Conservation (phyloP, 2,888 invertebrate species). For the Agrotis clavis region DNA sequence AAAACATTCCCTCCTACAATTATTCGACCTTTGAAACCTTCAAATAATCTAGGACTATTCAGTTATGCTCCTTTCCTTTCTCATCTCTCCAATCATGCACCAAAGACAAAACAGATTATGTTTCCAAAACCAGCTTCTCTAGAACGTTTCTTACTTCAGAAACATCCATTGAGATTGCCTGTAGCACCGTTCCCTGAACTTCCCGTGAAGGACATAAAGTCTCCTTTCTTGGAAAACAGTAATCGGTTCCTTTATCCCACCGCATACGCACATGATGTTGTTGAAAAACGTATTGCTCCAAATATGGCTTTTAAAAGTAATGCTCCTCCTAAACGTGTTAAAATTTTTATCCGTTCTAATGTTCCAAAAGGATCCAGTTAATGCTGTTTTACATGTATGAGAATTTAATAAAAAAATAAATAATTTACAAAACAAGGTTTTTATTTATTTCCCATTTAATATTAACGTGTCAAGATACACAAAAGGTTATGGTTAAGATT, state of each 20-base stretch:
- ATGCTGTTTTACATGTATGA: neutral
- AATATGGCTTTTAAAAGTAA: slow-evolving; percentile 61
- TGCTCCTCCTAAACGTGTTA: slow-evolving; percentile 39
- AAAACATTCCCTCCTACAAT: slow-evolving; percentile 3
- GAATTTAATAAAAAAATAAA: slow-evolving; percentile 4
- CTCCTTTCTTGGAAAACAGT: neutral
- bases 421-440: neutral
- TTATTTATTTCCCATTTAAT: slow-evolving; percentile 13
- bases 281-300: slow-evolving; percentile 70
- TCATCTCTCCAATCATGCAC: slow-evolving; percentile 2
- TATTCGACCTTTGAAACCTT: slow-evolving; percentile 2
- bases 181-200: slow-evolving; percentile 9
- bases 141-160: slow-evolving; percentile 16
- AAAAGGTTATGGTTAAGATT: no score
- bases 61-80: slow-evolving; percentile 26
- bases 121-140: slow-evolving; percentile 14
- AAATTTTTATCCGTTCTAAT: slow-evolving; percentile 52
- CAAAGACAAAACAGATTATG: slow-evolving; percentile 5
- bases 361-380: slow-evolving; percentile 28
- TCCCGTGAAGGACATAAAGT: neutral
- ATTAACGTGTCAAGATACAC: no score
- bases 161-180: slow-evolving; percentile 16
- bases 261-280: slow-evolving; percentile 67
- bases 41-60: slow-evolving; percentile 11
- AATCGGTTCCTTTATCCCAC: slow-evolving; percentile 12